Base-by-base conservation (phyloP, 2,888 invertebrate species). In the Pammene fasciana region DNA sequence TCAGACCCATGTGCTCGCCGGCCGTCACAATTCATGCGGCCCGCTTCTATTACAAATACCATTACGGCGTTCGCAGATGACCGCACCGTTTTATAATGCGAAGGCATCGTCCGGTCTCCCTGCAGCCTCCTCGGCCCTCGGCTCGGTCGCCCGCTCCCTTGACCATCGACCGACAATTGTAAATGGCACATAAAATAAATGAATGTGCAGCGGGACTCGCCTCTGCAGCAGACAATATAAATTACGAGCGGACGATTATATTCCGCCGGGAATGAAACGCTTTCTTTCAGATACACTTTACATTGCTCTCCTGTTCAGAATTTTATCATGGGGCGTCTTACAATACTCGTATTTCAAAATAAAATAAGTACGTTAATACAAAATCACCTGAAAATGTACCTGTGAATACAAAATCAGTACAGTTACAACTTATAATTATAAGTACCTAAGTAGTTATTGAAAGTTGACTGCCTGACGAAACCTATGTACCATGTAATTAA, bases 161-260 rank as follows among this genome's bases (percentile, higher is more conserved):
- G 93, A 92, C 93, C 93, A 93, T 93, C 92, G 93, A 93, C 92
- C 93, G 93, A 93, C 93, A 92, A 93, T 93, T 93, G 93, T 93
- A 93, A 93, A 93, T 93, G 93, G 93, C 93, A 93, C 93, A 93
- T 93, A 93, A 93, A 93, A 93, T 93, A 93, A 93, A 93, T 93
- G 93, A 93, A 93, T 93, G 93, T 93, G 93, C 93, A 92, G 88
- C 88, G 92, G 90, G 90, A 90, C 91, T 89, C 89, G 92, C 90
- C 92, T 92, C 93, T 93, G 93, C 93, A 93, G 88, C 92, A 93
- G 93, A 93, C 93, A 93, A 93, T 93, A 93, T 93, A 93, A 93
- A 93, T 93, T 93, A 93, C 93, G 90, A 90, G 86, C 91, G 92
- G 90, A 89, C 93, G 93, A 93, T 93, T 93, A 93, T 93, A 93